Evolutionary conservation across 2,113 vertebrate genomes (phyloP).

Genomic region (Peromyscus californicus): DNA sequence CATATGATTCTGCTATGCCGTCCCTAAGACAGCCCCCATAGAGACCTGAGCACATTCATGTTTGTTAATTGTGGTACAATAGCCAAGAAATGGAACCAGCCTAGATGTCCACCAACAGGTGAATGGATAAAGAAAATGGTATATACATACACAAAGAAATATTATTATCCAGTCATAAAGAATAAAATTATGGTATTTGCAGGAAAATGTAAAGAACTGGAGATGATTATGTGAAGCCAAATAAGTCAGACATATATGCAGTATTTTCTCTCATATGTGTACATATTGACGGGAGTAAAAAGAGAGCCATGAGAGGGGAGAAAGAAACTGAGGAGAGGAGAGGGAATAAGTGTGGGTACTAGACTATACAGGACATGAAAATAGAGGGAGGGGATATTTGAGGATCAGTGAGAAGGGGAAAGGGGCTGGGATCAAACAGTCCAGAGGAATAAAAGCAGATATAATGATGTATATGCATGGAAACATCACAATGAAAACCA

Average conservation of each 20-base stretch:
- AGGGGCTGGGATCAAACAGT: not conserved
- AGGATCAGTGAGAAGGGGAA: not conserved
- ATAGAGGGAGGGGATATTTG: not conserved
- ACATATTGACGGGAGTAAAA: not conserved
- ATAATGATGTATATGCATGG: too few relatives aligned
- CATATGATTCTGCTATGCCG: not conserved
- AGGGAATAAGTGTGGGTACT: too few relatives aligned
- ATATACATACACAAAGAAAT: not conserved
- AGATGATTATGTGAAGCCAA: not conserved
- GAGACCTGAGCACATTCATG: not conserved
- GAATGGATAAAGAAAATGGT: not conserved
- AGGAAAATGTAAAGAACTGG: not conserved
- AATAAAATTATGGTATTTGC: not conserved
- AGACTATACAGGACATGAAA: not conserved
- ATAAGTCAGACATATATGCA: not conserved
- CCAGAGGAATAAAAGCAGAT: not conserved
- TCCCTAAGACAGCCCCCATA: not conserved
- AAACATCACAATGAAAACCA: not conserved
- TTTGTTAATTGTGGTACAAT: not conserved
- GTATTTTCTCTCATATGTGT: not conserved
- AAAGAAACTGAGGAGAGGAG: not conserved
- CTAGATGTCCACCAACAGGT: not conserved
- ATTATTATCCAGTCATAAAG: not conserved
- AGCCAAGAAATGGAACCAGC: not conserved
- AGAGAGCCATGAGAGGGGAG: not conserved